Percentiles rank a stretch among this genome's conserved stretches.
Conservation (phyloP, 1,140 invertebrate genomes). For the Mylabris phalerata region DNA sequence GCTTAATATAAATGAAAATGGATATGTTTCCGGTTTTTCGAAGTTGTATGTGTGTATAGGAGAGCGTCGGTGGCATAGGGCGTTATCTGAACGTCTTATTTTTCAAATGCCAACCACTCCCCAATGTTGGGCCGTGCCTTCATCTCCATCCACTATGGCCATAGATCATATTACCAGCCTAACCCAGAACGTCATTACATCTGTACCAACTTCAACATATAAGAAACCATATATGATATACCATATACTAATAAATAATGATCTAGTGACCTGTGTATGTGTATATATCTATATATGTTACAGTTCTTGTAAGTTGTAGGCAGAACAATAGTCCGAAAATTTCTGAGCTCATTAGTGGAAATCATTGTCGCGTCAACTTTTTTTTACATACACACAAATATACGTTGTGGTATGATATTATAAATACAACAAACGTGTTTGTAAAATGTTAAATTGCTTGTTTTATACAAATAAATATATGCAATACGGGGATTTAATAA, state of each 20-base stretch:
- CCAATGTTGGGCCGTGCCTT: constrained; percentile 13
- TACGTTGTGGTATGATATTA: too few species aligned
- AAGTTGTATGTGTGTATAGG: background rate
- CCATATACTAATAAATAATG: background rate
- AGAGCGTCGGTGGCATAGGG: constrained; percentile 3
- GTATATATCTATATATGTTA: background rate
- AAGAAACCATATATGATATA: constrained; percentile 14
- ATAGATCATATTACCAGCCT: constrained; percentile 26
- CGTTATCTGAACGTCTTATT: constrained; percentile 22
- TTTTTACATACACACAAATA: too few species aligned
- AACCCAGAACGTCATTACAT: constrained; percentile 25
- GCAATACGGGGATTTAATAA: too few species aligned
- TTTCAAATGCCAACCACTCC: constrained; percentile 25
- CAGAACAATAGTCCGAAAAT: constrained; percentile 12
- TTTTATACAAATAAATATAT: too few species aligned
- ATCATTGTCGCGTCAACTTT: background rate
- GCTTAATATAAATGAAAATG: background rate
- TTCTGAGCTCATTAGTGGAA: constrained; percentile 9
- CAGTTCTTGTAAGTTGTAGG: background rate
- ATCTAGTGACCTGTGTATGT: background rate
- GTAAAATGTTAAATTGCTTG: too few species aligned
- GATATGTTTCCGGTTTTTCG: background rate
- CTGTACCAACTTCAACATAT: constrained; percentile 15
- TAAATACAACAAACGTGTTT: too few species aligned
- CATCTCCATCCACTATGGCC: constrained; percentile 12